A percentile compares a stretch with the other conserved stretches of the same genome.
phyloP scores from a whole-genome alignment of 2,113 vertebrate genomes.

The Cottus gobio region DNA sequence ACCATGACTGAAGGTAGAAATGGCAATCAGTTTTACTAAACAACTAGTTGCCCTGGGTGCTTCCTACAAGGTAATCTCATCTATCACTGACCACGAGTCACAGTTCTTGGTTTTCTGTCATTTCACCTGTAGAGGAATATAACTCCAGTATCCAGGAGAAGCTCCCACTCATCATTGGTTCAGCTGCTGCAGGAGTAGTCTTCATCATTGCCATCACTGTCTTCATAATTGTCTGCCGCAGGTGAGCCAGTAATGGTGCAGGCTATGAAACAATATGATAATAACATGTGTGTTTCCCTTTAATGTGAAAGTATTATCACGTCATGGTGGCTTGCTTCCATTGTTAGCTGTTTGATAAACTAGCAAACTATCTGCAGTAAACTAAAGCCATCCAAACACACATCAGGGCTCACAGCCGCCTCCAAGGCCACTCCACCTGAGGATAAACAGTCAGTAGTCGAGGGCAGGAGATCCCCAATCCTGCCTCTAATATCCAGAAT shows the following conservation, averaged over 20 bases:
- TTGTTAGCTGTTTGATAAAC: not conserved
- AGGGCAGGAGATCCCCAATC: too few relatives aligned
- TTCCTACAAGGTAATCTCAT: not conserved
- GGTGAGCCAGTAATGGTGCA: constrained; percentile 78
- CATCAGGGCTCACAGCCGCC: too few relatives aligned
- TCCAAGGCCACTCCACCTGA: too few relatives aligned
- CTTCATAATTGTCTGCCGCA: constrained; percentile 90
- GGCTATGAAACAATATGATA: not conserved
- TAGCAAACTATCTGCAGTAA: not conserved
- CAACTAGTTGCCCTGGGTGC: not conserved
- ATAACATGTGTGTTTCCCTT: not conserved
- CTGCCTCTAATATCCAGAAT: too few relatives aligned
- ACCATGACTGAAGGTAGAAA: constrained; percentile 95
- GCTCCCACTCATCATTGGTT: constrained; percentile 94
- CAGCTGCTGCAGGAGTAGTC: constrained; percentile 90
- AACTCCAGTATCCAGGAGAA: constrained; percentile 95
- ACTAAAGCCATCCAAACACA: too few relatives aligned
- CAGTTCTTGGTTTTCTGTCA: not conserved
- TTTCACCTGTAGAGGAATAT: constrained; percentile 87
- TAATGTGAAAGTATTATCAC: not conserved
- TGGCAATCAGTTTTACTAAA: not conserved
- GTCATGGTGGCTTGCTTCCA: not conserved
- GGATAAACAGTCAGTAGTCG: too few relatives aligned
- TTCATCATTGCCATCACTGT: constrained; percentile 93
- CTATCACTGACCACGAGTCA: not conserved